Conservation (phyloP, 2,888 invertebrate species). For the Pharmacophagus antenor region DNA sequence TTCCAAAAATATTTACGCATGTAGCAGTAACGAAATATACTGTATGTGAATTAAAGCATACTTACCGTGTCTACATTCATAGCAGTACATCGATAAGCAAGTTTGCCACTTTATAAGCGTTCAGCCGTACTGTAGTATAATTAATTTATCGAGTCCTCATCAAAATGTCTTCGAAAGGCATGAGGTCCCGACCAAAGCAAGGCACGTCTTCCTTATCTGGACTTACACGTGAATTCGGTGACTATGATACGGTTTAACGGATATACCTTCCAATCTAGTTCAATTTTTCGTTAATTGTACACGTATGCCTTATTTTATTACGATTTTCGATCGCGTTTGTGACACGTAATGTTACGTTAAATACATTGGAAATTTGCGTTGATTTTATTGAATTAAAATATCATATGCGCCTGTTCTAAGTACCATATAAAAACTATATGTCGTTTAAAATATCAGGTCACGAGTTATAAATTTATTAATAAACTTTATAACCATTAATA, state of each 20-base stretch:
- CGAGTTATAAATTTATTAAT: not conserved
- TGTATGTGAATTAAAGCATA: slow-evolving; percentile 25
- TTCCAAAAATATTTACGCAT: not conserved
- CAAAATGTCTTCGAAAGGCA: slow-evolving; percentile 65
- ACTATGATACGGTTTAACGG: slow-evolving; percentile 33
- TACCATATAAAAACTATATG: not conserved
- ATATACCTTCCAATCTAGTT: slow-evolving; percentile 34
- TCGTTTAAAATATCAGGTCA: not conserved
- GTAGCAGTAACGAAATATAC: slow-evolving; percentile 3
- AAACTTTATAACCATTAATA: not conserved
- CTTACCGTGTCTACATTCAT: slow-evolving; percentile 42
- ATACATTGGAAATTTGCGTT: not conserved
- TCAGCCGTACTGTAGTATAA: slow-evolving; percentile 51
- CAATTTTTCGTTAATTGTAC: slow-evolving; percentile 39
- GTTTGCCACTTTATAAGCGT: slow-evolving; percentile 58
- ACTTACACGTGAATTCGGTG: slow-evolving; percentile 31
- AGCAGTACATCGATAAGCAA: slow-evolving; percentile 56
- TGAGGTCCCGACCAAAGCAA: slow-evolving; percentile 57
- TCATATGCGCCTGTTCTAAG: not conserved
- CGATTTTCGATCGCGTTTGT: slow-evolving; percentile 3
- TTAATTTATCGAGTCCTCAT: slow-evolving; percentile 72
- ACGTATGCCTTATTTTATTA: slow-evolving; percentile 21
- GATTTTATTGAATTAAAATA: not conserved
- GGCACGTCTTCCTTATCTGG: slow-evolving; percentile 39
- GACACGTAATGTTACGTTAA: slow-evolving; percentile 9